phyloP scores from a whole-genome alignment of 2,888 invertebrate genomes.

The Mamestra brassicae region DNA sequence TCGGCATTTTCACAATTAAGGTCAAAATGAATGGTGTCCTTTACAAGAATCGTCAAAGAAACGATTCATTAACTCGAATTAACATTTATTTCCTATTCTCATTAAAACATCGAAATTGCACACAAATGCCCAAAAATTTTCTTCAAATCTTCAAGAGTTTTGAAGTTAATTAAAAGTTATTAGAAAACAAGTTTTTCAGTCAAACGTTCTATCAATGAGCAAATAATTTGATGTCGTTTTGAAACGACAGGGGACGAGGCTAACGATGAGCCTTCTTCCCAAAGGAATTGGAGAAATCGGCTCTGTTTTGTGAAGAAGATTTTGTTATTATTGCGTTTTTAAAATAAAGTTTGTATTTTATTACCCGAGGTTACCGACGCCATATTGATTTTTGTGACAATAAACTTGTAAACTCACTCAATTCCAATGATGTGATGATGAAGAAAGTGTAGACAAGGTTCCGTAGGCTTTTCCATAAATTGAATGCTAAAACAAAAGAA shows the following conservation, averaged over 20 bases:
- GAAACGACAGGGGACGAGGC: neutral
- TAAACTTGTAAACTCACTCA: neutral
- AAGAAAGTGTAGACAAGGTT: neutral
- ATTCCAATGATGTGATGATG: neutral
- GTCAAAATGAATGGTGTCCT: no score
- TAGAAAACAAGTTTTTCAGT: constrained; percentile 24
- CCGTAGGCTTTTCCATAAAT: neutral
- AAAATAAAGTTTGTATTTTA: neutral
- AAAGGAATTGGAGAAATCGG: constrained; percentile 3
- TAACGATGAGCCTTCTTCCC: constrained; percentile 38
- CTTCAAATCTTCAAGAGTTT: constrained; percentile 12
- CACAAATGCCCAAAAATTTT: constrained; percentile 10
- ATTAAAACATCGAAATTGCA: constrained; percentile 24
- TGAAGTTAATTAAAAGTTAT: constrained; percentile 54
- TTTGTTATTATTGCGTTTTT: neutral
- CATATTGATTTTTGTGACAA: neutral
- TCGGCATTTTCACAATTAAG: no score
- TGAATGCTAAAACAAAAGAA: neutral
- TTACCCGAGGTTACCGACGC: no score
- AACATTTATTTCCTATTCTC: constrained; percentile 38
- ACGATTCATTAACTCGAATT: constrained; percentile 26
- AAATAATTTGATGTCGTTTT: constrained; percentile 30
- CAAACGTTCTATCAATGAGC: constrained; percentile 38
- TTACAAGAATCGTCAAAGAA: constrained; percentile 28
- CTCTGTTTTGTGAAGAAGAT: constrained; percentile 3